These are phyloP conservation scores for Ifrita kowaldi DNA, from an alignment of 2,113 vertebrate genomes.

Conservation along the genomic window DNA sequence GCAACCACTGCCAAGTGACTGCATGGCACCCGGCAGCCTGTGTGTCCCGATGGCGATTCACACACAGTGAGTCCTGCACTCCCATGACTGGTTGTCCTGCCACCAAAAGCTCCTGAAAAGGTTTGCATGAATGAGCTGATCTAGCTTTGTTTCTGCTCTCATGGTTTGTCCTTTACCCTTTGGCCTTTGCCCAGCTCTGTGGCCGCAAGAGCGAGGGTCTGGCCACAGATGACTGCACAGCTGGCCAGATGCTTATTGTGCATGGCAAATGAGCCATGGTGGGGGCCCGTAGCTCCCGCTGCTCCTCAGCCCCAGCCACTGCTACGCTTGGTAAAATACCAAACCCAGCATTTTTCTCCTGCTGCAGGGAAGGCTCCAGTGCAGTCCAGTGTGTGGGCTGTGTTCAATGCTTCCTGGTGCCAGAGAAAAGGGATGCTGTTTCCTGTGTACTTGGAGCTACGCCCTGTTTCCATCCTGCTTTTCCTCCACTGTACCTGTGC, in stretches of 20 bases:
- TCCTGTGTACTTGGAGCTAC: rapidly evolving
- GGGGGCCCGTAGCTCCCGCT: background rate
- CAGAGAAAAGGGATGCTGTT: background rate
- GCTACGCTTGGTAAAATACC: background rate
- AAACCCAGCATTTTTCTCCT: background rate
- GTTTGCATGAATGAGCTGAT: slow-evolving; percentile 41
- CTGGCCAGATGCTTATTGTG: slow-evolving; percentile 26
- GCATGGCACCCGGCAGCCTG: background rate
- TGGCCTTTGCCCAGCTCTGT: slow-evolving; percentile 45
- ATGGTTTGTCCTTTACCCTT: slow-evolving; percentile 37
- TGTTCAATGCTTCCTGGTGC: rapidly evolving
- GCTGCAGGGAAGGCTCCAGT: background rate
- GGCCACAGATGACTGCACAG: slow-evolving; percentile 41
- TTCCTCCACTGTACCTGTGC: background rate
- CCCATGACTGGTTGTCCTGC: background rate
- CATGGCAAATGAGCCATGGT: background rate
- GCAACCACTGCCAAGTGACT: background rate
- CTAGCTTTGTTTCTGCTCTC: slow-evolving; percentile 26
- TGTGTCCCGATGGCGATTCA: background rate
- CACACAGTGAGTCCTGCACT: background rate
- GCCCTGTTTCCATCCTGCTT: background rate
- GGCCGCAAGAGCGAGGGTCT: background rate
- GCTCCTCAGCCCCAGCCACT: background rate
- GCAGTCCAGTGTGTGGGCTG: background rate
- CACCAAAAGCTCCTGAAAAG: slow-evolving; percentile 15